Conservation (phyloP, 1,140 invertebrate species). For the Oreohelix idahoensis region DNA sequence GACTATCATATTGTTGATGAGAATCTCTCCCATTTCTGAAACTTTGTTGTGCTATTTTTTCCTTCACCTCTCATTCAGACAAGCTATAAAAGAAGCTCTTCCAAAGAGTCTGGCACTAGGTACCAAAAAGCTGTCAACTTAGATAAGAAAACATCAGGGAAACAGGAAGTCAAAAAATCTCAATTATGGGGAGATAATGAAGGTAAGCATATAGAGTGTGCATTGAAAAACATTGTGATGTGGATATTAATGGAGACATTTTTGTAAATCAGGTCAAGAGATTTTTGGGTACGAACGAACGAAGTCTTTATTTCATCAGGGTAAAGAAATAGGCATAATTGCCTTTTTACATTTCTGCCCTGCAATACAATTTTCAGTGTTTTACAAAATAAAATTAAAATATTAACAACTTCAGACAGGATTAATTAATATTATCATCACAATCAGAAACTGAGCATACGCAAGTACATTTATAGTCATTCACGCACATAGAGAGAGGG, state of each 20-base stretch:
- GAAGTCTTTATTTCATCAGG: too few relatives aligned
- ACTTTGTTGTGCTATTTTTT: neutral
- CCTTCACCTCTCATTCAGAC: neutral
- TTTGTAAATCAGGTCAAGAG: neutral
- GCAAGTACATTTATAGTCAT: too few relatives aligned
- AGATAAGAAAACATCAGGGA: neutral
- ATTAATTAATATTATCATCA: too few relatives aligned
- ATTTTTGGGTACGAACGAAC: too few relatives aligned
- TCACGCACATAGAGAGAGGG: too few relatives aligned
- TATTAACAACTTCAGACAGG: too few relatives aligned
- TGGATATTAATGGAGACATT: neutral
- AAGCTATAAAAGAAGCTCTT: neutral
- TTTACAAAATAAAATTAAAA: too few relatives aligned
- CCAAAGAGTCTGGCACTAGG: neutral
- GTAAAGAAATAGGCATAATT: too few relatives aligned
- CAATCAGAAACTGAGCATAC: too few relatives aligned
- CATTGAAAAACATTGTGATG: neutral
- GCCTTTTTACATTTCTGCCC: too few relatives aligned
- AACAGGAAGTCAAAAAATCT: too few relatives aligned
- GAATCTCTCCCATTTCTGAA: neutral
- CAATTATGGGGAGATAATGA: neutral
- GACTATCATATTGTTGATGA: neutral
- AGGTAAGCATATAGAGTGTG: conserved; percentile 4
- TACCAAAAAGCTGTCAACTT: neutral
- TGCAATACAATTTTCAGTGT: too few relatives aligned